Base-by-base conservation (phyloP, 2,797 vertebrate genomes). In the Molossus alvarezi region DNA sequence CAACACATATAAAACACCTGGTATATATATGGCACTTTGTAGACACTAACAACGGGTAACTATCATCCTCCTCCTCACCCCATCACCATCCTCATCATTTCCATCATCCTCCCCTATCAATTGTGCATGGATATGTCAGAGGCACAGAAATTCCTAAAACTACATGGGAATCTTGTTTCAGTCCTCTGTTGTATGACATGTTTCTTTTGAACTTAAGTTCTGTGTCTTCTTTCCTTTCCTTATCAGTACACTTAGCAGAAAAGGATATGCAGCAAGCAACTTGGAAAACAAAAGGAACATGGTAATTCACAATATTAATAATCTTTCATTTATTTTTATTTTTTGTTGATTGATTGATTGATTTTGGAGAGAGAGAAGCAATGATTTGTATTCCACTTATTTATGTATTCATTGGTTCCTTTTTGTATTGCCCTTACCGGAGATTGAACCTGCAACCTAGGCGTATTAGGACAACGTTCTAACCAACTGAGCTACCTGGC, bases 231-330 rank as follows among this genome's bases (percentile, higher is more conserved):
- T 79, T 94, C 37, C 15, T 94, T 84, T 80, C 48, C 77, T 90
- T 51, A 88, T 83, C 21, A 65, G 45, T 20, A 57, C 29, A 25
- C 72, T 86, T n/a, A 60, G 55, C 18, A 92, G 51, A 84, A 95
- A 94, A 82, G 27, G 14, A 73, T 37, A 86, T 12, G 51, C 5
- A 88, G 15, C 67, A 71, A 33, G 25, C 85, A 95, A 91, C 3
- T 73, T 6, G 20, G 71, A 83, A 95, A 93, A 64, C 21, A 81
- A 88, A 79, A 93, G 87, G 17, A 80, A 84, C 60, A 60, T 57
- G 55, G 33, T 60, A 83, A 95, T 84, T 81, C 53, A 82, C 21
- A 41, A 90, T 95, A 75, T 33, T 84, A 84, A 73, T 86, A 88
- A 80, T 37, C n/a, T 33, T 88, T 85, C 57, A 72, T 53, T 27